phyloP scores from a whole-genome alignment of 2,888 invertebrate species.

The Netelia melanura region DNA sequence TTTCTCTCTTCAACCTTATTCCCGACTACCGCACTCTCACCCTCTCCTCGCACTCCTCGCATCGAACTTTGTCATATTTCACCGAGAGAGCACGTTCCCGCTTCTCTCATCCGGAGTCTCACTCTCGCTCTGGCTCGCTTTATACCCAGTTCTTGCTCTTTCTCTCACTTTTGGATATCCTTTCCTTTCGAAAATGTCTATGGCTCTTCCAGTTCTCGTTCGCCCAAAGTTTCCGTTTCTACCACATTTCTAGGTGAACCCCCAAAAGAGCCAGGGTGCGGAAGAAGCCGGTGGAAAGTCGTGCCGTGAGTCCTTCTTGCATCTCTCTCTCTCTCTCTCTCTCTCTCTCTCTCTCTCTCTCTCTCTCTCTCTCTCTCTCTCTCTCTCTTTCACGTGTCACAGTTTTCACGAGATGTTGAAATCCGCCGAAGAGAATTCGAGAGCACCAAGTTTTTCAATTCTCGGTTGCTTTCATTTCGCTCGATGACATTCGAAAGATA shows the following conservation, averaged over 20 bases:
- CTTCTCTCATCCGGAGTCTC: constrained; percentile 20
- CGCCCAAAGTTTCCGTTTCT: constrained; percentile 58
- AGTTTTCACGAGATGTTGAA: constrained; percentile 35
- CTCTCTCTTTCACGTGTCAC: constrained; percentile 30
- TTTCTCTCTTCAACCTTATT: constrained; percentile 30
- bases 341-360: too few species aligned
- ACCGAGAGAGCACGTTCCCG: constrained; percentile 53
- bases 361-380: too few species aligned
- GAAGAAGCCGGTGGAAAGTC: neutral
- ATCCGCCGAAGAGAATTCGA: constrained; percentile 12
- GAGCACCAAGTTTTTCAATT: constrained; percentile 57
- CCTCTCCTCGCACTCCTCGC: constrained; percentile 10
- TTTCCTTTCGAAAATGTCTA: constrained; percentile 14
- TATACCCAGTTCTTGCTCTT: constrained; percentile 4
- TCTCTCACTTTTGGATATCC: constrained; percentile 23
- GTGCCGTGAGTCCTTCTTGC: neutral
- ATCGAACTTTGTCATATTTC: constrained; percentile 68
- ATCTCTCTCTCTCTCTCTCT: neutral
- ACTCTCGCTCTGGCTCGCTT: constrained; percentile 36
- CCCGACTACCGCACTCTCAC: constrained; percentile 6
- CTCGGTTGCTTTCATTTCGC: constrained; percentile 42
- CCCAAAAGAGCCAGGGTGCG: neutral
- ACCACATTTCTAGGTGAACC: constrained; percentile 34
- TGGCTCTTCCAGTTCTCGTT: constrained; percentile 41
- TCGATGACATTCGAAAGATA: constrained; percentile 27